A percentile compares a stretch with the other conserved stretches of the same genome.
These are phyloP conservation scores for Eubucco bourcierii DNA, from an alignment of 2,113 vertebrate genomes.

Conservation along the genomic window DNA sequence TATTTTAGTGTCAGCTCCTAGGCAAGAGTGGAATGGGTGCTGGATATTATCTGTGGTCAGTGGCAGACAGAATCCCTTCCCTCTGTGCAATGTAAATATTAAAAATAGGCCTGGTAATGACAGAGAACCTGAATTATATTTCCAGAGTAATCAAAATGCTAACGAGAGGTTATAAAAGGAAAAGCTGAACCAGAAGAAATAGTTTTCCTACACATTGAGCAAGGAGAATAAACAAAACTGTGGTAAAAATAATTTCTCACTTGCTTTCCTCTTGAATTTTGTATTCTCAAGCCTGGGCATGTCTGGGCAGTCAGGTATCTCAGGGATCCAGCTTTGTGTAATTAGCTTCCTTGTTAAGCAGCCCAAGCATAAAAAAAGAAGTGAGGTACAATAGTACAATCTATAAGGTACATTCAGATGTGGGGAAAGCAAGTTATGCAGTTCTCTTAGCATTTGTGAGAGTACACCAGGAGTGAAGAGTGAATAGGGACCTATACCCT, in stretches of 20 bases:
- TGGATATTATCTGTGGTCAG: not conserved
- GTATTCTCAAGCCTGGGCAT: accelerated
- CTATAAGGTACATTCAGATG: not conserved
- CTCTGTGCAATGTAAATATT: not conserved
- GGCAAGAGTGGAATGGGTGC: not conserved
- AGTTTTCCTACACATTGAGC: not conserved
- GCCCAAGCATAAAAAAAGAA: not conserved
- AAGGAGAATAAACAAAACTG: not conserved
- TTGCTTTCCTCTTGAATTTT: not conserved
- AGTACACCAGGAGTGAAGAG: not conserved
- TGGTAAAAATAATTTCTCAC: not conserved
- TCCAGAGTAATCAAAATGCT: not conserved
- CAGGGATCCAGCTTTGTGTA: not conserved
- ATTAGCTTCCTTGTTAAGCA: not conserved
- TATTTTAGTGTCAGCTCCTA: not conserved
- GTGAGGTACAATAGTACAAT: not conserved
- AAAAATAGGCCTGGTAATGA: not conserved
- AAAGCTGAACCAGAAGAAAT: not conserved
- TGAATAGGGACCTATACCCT: not conserved
- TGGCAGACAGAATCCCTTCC: not conserved
- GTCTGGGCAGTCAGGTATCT: not conserved
- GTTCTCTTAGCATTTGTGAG: not conserved
- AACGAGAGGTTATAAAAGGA: not conserved
- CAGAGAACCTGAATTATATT: not conserved
- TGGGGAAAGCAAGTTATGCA: not conserved